These are phyloP conservation scores for Cosmia pyralina DNA, from an alignment of 2,888 invertebrate species.

Conservation along the genomic window DNA sequence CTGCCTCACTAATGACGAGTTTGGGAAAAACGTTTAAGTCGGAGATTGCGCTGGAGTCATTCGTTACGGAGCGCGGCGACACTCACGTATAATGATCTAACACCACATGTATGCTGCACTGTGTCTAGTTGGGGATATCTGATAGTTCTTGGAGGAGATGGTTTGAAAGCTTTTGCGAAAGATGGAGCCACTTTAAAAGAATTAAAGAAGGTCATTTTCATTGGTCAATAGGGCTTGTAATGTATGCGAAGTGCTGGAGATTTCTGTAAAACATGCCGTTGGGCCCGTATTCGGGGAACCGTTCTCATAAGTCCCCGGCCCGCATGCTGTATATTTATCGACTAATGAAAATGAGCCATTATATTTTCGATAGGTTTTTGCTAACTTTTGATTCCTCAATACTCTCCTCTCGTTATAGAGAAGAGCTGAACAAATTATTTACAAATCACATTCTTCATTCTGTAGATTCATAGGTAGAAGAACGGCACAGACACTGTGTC, in stretches of 20 bases:
- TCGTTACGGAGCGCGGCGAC: slow-evolving; percentile 68
- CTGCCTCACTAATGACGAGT: slow-evolving; percentile 78
- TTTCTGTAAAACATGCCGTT: too few species aligned
- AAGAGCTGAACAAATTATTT: background rate
- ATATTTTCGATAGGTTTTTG: background rate
- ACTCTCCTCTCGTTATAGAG: too few species aligned
- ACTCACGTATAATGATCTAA: slow-evolving; percentile 63
- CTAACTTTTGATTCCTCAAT: background rate
- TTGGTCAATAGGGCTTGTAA: too few species aligned
- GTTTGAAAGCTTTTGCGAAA: background rate
- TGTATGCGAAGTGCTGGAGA: too few species aligned
- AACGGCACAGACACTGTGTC: background rate
- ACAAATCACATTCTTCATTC: background rate
- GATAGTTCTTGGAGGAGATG: background rate
- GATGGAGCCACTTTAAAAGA: slow-evolving; percentile 8
- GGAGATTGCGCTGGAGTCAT: slow-evolving; percentile 67
- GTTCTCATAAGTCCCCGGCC: too few species aligned
- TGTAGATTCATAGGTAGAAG: background rate
- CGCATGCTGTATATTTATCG: too few species aligned
- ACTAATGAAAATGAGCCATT: too few species aligned
- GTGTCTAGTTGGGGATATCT: slow-evolving; percentile 27
- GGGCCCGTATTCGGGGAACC: too few species aligned
- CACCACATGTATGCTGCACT: slow-evolving; percentile 41
- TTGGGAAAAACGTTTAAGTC: slow-evolving; percentile 85
- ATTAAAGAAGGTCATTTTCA: background rate